Evolutionary conservation across 2,888 invertebrate genomes (phyloP), one percentile per base, ranked within the genome.

Genomic region (Plagodis pulveraria): DNA sequence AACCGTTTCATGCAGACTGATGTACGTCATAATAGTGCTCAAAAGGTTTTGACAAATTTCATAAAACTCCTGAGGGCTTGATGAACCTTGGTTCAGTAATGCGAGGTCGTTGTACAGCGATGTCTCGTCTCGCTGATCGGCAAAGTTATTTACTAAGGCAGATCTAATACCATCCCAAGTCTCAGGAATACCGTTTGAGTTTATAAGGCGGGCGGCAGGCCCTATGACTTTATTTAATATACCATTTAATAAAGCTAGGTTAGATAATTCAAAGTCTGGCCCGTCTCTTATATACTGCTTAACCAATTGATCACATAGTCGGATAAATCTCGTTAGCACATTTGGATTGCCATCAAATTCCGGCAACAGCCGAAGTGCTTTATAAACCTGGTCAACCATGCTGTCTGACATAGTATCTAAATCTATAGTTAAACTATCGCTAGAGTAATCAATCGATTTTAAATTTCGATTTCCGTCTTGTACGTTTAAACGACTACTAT

Each of bases 121-220:
- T 10, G 70, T 69, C 45, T 73, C 71, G 40, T 69, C 71, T 0
- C 72, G 62, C 9, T 72, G 70, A 33, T 72, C 68, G 0, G 69
- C 53, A 41, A 71, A 71, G 36, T 69, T 71, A 53, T 72, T 73
- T 8, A 72, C 57, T 1, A 76, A 40, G 0, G 68, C 64, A 10
- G 8, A 62, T 0, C 67, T 49, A 10, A 73, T 68, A 0, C 66
- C 69, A 1, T 22, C 7, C 73, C 72, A 75, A 34, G 42, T 62
- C 2, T 66, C 66, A 0, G 70, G 67, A 0, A 71, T 69, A 0
- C 76, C 70, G 9, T 72, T 72, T 0, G 71, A 62, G 35, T 71
- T 73, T 9, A 74, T 71, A 2, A 53, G 41, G 0, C 70, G 45
- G 9, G 70, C 67, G 0, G 73, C 74, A 5, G 70, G 55, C 5